A percentile compares a stretch with the other conserved stretches of the same genome.
Conservation (phyloP, 2,888 invertebrate genomes). For the Parasteatoda lunata region DNA sequence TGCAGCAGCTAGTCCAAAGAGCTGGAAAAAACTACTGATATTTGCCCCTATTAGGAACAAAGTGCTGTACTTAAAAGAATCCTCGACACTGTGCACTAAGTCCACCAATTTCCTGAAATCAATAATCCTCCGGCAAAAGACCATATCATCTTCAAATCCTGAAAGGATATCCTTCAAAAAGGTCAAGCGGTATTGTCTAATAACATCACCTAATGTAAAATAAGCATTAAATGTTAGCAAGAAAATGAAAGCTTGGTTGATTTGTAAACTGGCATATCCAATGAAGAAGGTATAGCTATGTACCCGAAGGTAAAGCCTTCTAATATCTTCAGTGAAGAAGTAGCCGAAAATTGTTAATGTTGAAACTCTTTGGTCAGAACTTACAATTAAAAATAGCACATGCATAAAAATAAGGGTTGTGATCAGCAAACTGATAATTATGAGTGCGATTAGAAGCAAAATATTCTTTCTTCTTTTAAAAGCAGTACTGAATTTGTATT, state of each 20-base stretch:
- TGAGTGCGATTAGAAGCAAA: neutral
- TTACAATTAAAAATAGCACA: neutral
- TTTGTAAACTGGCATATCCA: neutral
- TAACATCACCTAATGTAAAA: neutral
- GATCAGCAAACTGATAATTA: neutral
- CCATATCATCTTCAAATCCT: neutral
- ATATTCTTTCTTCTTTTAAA: neutral
- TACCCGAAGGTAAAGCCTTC: neutral
- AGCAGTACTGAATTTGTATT: neutral
- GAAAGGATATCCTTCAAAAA: neutral
- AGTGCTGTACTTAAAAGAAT: constrained; percentile 4
- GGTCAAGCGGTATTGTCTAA: constrained; percentile 8
- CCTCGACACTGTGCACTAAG: constrained; percentile 17
- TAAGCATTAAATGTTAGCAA: constrained; percentile 20
- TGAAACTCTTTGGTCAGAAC: neutral
- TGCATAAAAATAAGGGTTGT: neutral
- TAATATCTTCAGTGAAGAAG: neutral
- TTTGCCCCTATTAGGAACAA: constrained; percentile 9
- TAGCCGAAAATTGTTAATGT: neutral
- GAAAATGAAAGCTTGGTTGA: constrained; percentile 10
- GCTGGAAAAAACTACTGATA: constrained; percentile 23
- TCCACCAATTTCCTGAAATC: constrained; percentile 23
- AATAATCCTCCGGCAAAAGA: neutral
- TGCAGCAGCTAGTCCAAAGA: constrained; percentile 11
- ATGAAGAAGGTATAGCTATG: neutral